phyloP scores from a whole-genome alignment of 92 coral and sea anemone genomes.

The Zoanthus gigantus region DNA sequence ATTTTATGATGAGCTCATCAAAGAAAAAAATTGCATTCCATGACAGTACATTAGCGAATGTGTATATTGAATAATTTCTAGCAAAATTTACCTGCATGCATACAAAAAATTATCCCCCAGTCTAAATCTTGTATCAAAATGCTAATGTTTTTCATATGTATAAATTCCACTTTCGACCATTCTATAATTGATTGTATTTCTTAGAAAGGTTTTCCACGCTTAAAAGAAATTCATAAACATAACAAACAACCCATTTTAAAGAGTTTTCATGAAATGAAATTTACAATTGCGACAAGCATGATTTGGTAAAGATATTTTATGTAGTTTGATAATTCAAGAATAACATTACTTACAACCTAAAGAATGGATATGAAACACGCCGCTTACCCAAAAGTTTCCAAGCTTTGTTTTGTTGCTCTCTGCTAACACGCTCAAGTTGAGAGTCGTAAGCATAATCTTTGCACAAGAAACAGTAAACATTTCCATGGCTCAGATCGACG shows the following conservation, averaged over 20 bases:
- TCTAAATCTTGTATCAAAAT: no score
- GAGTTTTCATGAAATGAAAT: neutral
- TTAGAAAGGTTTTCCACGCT: neutral
- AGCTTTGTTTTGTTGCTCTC: conserved; percentile 79
- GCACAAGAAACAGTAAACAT: conserved; percentile 88
- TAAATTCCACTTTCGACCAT: neutral
- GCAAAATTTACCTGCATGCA: no score
- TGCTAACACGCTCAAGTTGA: conserved; percentile 82
- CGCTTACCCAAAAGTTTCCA: conserved; percentile 86
- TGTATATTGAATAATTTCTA: no score
- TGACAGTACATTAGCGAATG: no score
- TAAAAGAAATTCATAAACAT: neutral
- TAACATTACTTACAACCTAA: conserved; percentile 5
- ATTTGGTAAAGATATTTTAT: neutral
- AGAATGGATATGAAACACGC: neutral
- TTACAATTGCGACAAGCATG: neutral
- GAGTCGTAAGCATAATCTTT: conserved; percentile 90
- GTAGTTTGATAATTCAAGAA: conserved; percentile 7
- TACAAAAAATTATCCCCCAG: no score
- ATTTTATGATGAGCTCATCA: no score
- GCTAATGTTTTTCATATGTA: neutral
- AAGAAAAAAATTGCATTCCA: no score
- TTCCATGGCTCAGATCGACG: conserved; percentile 91
- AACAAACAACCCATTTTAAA: neutral
- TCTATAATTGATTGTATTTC: neutral